Conservation (phyloP, 2,113 vertebrate species). For the Scopus umbretta region DNA sequence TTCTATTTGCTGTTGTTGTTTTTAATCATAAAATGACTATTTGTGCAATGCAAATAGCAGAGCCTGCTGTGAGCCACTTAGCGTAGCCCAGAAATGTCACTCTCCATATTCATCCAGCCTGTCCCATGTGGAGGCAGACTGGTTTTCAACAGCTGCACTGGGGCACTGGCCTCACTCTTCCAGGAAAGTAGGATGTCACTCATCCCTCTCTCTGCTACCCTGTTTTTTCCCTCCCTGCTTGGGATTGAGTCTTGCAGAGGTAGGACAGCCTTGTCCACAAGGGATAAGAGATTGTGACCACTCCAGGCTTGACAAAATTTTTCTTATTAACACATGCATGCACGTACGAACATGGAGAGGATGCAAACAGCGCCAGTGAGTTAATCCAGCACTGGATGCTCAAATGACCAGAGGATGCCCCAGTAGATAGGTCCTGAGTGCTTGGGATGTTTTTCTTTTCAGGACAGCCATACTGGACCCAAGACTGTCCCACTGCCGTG, state of each 20-base stretch:
- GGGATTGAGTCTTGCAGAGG: background rate
- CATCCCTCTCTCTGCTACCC: background rate
- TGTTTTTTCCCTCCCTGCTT: no score
- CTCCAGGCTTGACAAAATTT: rapidly evolving
- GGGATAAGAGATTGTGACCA: rapidly evolving
- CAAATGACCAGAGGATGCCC: background rate
- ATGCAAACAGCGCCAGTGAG: background rate
- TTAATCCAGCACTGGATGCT: background rate
- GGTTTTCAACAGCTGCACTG: background rate
- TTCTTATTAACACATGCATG: rapidly evolving
- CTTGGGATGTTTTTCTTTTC: background rate
- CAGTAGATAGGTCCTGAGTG: rapidly evolving
- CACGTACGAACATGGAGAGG: rapidly evolving
- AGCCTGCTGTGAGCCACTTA: constrained; percentile 49
- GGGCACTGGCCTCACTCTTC: background rate
- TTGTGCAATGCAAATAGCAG: constrained; percentile 45
- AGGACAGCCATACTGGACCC: background rate
- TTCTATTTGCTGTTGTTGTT: constrained; percentile 45
- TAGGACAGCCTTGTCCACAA: background rate
- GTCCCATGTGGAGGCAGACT: background rate
- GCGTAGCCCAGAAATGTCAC: constrained; percentile 42
- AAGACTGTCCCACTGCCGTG: rapidly evolving
- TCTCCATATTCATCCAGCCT: background rate
- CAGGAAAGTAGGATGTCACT: background rate
- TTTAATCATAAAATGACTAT: constrained; percentile 52